Evolutionary conservation across 2,888 invertebrate species (phyloP).

Genomic region (Oligia fasciuncula): DNA sequence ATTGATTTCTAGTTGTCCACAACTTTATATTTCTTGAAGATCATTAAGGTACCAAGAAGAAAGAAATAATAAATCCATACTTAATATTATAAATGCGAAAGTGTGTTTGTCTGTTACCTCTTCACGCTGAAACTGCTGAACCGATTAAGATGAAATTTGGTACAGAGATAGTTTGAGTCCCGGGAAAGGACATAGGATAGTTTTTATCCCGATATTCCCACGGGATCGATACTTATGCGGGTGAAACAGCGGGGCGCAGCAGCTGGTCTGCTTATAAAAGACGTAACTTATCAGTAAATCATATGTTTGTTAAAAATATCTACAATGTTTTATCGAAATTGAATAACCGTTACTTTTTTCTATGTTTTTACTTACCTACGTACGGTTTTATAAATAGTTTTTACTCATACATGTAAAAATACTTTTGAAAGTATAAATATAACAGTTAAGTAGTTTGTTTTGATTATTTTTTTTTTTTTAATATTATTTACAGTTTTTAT

Average conservation of each 20-base stretch:
- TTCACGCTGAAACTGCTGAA: too few relatives aligned
- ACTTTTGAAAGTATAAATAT: not conserved
- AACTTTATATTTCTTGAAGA: not conserved
- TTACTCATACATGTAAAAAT: constrained; percentile 5
- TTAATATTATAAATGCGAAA: too few relatives aligned
- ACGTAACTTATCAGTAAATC: not conserved
- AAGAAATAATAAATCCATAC: too few relatives aligned
- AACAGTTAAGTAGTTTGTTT: not conserved
- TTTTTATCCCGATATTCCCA: too few relatives aligned
- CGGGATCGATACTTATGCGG: too few relatives aligned
- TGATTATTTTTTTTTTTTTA: not conserved
- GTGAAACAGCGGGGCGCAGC: too few relatives aligned
- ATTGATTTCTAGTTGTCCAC: not conserved
- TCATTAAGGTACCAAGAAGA: not conserved
- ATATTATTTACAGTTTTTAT: not conserved
- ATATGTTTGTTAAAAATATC: not conserved
- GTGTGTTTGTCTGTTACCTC: too few relatives aligned
- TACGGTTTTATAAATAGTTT: not conserved
- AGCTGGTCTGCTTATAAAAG: not conserved
- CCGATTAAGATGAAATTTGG: too few relatives aligned
- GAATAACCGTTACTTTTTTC: not conserved
- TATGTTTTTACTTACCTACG: not conserved
- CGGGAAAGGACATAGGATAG: too few relatives aligned
- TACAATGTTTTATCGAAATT: not conserved
- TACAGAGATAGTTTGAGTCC: too few relatives aligned